phyloP scores from a whole-genome alignment of 2,113 vertebrate species.

The Microtus richardsoni region DNA sequence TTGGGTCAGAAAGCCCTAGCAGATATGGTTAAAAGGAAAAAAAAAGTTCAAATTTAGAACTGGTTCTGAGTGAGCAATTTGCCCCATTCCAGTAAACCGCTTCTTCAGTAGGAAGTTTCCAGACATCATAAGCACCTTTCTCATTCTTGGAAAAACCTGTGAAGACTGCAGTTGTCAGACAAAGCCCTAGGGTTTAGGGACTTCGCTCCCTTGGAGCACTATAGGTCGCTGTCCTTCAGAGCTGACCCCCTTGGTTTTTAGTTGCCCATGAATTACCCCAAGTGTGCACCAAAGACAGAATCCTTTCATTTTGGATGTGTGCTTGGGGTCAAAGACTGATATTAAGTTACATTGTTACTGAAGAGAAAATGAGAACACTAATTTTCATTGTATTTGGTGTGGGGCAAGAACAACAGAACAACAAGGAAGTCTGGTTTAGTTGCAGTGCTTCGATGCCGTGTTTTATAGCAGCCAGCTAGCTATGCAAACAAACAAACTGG shows the following conservation, averaged over 20 bases:
- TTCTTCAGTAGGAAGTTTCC: not conserved
- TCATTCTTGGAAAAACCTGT: not conserved
- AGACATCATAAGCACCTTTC: not conserved
- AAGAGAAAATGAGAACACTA: constrained; percentile 26
- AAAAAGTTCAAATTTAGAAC: not conserved
- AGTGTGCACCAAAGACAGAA: not conserved
- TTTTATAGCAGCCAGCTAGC: not conserved
- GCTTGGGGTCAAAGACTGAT: not conserved
- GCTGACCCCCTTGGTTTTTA: not conserved
- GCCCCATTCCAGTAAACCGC: not conserved
- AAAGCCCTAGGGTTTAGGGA: rapidly evolving
- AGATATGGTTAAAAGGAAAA: not conserved
- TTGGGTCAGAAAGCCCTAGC: not conserved
- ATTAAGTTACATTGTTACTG: not conserved
- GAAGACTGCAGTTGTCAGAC: not conserved
- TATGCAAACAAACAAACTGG: not conserved
- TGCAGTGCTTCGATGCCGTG: not conserved
- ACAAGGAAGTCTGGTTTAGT: not conserved
- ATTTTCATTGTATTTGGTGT: not conserved
- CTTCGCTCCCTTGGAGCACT: not conserved
- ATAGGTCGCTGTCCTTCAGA: not conserved
- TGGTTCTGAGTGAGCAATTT: not conserved
- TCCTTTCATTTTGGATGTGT: not conserved
- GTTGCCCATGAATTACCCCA: not conserved
- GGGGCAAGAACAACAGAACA: not conserved